These are phyloP conservation scores for Myotis planiceps DNA, from an alignment of 2,797 vertebrate genomes.

Conservation along the genomic window DNA sequence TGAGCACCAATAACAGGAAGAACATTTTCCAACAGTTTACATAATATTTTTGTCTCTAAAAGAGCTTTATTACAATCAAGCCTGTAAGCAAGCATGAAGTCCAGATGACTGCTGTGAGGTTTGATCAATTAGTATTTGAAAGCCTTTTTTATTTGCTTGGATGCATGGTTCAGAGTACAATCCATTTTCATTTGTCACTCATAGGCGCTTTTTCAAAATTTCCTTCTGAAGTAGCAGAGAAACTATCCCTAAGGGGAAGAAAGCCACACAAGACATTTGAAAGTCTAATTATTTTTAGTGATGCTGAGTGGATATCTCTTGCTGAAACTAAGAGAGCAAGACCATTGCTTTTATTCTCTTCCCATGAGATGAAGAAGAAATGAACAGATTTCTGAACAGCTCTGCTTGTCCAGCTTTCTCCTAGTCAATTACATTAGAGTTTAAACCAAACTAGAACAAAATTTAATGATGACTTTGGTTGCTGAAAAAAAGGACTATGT, in stretches of 20 bases:
- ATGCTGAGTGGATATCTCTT: background rate
- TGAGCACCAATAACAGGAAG: background rate
- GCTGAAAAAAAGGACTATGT: background rate
- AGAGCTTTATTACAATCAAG: background rate
- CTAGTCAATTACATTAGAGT: background rate
- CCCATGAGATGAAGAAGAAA: background rate
- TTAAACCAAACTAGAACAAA: background rate
- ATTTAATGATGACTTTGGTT: background rate
- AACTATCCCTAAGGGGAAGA: slow-evolving; percentile 36
- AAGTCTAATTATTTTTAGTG: slow-evolving; percentile 37
- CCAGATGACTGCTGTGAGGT: background rate
- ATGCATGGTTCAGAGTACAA: background rate
- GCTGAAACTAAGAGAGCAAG: slow-evolving; percentile 29
- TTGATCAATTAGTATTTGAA: slow-evolving; percentile 45
- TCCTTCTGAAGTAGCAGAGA: slow-evolving; percentile 5
- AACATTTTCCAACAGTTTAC: background rate
- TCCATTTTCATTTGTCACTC: slow-evolving; percentile 16
- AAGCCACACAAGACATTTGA: background rate
- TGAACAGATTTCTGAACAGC: background rate
- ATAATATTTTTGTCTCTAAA: background rate
- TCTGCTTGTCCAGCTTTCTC: background rate
- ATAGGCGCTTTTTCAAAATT: background rate
- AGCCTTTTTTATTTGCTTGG: background rate
- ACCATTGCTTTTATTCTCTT: background rate
- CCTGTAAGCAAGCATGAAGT: background rate